Evolutionary conservation across 2,888 invertebrate genomes (phyloP), one percentile per base, ranked within the genome.

Genomic region (Girardia tigrina): DNA sequence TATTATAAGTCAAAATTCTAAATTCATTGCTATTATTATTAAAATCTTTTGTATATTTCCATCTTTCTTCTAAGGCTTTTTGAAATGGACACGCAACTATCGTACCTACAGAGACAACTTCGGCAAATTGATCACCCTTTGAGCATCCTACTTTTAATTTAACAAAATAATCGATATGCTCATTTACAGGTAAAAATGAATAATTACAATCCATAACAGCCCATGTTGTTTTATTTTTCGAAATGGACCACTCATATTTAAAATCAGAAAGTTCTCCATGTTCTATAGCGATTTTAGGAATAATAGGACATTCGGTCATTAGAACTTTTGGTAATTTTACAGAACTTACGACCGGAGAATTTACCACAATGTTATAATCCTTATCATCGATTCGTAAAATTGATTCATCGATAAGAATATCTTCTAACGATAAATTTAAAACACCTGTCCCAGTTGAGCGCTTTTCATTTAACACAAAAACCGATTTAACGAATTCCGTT

Each of bases 1-100:
- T 89, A 82, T 95, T 95, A 82, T 95, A 95, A 0, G 89, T 88
- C 1, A 92, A 88, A 77, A 93, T 88, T 72, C 95, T 88, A 80
- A 92, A 89, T 80, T 85, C 36, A 36, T 36, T 36, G 12, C 8
- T 8, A 12, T 36, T 16, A 36, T 36, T 16, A 36, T 36, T 36
- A 36, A 12, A 36, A 36, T 36, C 16, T 36, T 12, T 12, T 36
- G 36, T 36, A 12, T 36, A 12, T 16, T 36, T 36, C 36, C 36
- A 36, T 36, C 36, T 8, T 12, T 36, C 16, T 36, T 36, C 36
- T 36, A 36, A 36, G 16, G 36, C 36, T 12, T 12, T 8, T 36
- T 36, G 36, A 8, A 12, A 12, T 12, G 36, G 36, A 36, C 36
- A 12, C 36, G 36, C 8, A 36, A 16, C 8, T 36, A 36, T 16